Conservation (phyloP, 2,113 vertebrate genomes). For the Mus pahari region DNA sequence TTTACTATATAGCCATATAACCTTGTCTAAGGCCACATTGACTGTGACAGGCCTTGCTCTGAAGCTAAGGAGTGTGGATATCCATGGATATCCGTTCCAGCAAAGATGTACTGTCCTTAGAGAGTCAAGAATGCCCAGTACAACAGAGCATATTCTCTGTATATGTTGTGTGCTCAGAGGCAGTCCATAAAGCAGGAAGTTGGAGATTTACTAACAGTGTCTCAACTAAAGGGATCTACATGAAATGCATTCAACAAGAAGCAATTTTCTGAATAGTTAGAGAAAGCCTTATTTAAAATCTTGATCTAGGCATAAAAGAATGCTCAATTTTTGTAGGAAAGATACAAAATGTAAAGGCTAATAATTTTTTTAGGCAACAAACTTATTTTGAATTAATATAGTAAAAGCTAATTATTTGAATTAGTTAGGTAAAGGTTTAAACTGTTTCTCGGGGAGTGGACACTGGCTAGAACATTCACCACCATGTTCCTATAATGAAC, state of each 20-base stretch:
- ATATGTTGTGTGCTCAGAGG: not conserved
- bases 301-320: not conserved
- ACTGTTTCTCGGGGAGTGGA: not conserved
- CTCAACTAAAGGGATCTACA: not conserved
- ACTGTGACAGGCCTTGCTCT: not conserved
- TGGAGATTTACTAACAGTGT: not conserved
- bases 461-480: not conserved
- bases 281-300: not conserved
- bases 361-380: constrained; percentile 33
- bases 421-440: not conserved
- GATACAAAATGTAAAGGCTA: not conserved
- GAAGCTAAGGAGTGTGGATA: not conserved
- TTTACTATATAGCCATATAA: fast-evolving
- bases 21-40: not conserved
- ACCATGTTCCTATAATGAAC: not conserved
- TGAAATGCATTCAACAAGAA: not conserved
- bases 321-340: constrained; percentile 3
- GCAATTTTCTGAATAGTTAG: not conserved
- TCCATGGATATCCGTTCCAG: not conserved
- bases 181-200: not conserved
- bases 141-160: not conserved
- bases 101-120: not conserved
- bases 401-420: not conserved
- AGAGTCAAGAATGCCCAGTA: not conserved
- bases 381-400: not conserved